Evolutionary conservation across 1,140 invertebrate genomes (phyloP).

Genomic region (Pseudomyrmex gracilis): DNA sequence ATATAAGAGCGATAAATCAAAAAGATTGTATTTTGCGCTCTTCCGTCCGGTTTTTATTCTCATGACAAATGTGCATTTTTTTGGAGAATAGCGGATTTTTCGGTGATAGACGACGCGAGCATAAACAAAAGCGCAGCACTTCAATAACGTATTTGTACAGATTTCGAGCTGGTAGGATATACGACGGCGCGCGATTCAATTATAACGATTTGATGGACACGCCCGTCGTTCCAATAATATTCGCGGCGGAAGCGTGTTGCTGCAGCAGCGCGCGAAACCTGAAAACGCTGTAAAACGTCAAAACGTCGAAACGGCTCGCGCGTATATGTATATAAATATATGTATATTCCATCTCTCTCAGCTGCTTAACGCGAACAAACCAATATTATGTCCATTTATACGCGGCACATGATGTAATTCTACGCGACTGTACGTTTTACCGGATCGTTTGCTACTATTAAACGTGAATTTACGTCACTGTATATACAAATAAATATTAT

Average conservation of each 20-base stretch:
- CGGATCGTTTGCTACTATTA: slow-evolving; percentile 43
- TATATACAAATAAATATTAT: slow-evolving; percentile 14
- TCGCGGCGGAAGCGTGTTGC: slow-evolving; percentile 15
- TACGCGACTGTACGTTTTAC: slow-evolving; percentile 41
- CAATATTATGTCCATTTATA: slow-evolving; percentile 49
- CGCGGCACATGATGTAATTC: slow-evolving; percentile 35
- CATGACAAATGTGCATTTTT: slow-evolving; percentile 60
- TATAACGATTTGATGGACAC: slow-evolving; percentile 1
- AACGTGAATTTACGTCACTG: slow-evolving; percentile 39
- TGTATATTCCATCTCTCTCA: slow-evolving; percentile 18
- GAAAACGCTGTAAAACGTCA: slow-evolving; percentile 46
- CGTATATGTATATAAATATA: not conserved
- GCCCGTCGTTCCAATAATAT: slow-evolving; percentile 39
- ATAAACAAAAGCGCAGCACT: slow-evolving; percentile 54
- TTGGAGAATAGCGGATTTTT: slow-evolving; percentile 52
- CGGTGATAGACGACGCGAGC: slow-evolving; percentile 43
- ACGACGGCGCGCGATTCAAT: slow-evolving; percentile 36
- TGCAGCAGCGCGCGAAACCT: no score
- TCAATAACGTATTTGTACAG: slow-evolving; percentile 53
- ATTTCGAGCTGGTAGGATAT: slow-evolving; percentile 33
- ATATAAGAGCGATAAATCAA: slow-evolving; percentile 56
- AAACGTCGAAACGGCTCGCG: slow-evolving; percentile 3
- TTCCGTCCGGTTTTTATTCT: slow-evolving; percentile 48
- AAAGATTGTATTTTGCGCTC: slow-evolving; percentile 48
- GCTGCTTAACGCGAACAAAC: slow-evolving; percentile 35